Conservation (phyloP, 1,140 invertebrate genomes). For the Nasonia vitripennis region DNA sequence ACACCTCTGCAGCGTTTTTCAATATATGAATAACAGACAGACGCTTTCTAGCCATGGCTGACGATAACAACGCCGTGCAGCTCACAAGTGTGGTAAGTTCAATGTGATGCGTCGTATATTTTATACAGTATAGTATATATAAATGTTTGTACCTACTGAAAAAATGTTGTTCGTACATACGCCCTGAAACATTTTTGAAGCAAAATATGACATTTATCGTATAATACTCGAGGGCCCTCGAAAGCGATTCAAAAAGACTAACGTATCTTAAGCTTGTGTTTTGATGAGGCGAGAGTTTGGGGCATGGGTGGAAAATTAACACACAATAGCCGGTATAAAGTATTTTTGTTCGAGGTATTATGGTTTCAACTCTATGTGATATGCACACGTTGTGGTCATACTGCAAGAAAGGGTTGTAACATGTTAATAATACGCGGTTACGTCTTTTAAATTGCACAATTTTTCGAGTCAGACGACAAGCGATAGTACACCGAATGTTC, state of each 20-base stretch:
- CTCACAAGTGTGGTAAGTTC: conserved; percentile 43
- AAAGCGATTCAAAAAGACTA: too few relatives aligned
- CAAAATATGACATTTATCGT: neutral
- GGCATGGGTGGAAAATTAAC: too few relatives aligned
- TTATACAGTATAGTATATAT: neutral
- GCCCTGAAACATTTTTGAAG: too few relatives aligned
- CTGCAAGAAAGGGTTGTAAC: neutral
- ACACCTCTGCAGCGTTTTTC: neutral
- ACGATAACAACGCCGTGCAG: conserved; percentile 20
- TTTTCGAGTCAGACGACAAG: too few relatives aligned
- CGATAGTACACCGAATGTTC: too few relatives aligned
- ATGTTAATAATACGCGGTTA: neutral
- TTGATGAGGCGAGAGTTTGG: too few relatives aligned
- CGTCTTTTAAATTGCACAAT: too few relatives aligned
- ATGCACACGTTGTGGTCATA: neutral
- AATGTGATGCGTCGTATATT: neutral
- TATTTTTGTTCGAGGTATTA: neutral
- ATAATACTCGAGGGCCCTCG: too few relatives aligned
- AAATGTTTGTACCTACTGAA: neutral
- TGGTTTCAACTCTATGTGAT: neutral
- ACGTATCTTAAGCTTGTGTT: too few relatives aligned
- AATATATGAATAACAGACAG: neutral
- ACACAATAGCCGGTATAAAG: too few relatives aligned
- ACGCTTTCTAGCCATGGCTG: conserved; percentile 3
- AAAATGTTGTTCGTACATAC: too few relatives aligned